Evolutionary conservation across 2,888 invertebrate genomes (phyloP).

Genomic region (Acleris laterana): DNA sequence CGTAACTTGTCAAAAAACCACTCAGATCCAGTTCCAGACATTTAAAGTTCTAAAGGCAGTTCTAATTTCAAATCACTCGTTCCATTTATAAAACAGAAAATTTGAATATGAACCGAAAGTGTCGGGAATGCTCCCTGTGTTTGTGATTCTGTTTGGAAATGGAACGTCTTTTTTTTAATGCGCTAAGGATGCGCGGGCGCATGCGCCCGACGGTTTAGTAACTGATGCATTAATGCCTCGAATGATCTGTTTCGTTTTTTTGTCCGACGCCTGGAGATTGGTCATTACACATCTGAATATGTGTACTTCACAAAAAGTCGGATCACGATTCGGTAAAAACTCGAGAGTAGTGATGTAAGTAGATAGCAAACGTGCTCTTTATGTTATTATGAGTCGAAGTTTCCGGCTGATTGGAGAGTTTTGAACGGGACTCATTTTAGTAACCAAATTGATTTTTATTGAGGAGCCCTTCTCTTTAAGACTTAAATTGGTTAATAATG

Average conservation of each 20-base stretch:
- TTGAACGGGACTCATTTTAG: slow-evolving; percentile 53
- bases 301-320: slow-evolving; percentile 76
- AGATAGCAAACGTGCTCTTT: slow-evolving; percentile 80
- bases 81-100: slow-evolving; percentile 71
- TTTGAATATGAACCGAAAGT: slow-evolving; percentile 74
- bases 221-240: slow-evolving; percentile 82
- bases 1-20: slow-evolving; percentile 45
- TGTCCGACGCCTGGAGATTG: slow-evolving; percentile 79
- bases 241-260: slow-evolving; percentile 70
- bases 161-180: slow-evolving; percentile 78
- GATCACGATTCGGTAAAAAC: slow-evolving; percentile 79
- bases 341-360: slow-evolving; percentile 74
- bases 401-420: slow-evolving; percentile 37
- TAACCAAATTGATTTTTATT: slow-evolving; percentile 73
- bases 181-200: slow-evolving; percentile 81
- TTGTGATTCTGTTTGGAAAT: slow-evolving; percentile 75
- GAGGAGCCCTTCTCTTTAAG: slow-evolving; percentile 13
- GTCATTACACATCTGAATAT: slow-evolving; percentile 83
- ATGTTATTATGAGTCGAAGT: slow-evolving; percentile 36
- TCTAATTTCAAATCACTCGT: slow-evolving; percentile 57
- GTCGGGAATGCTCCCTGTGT: slow-evolving; percentile 70
- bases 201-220: slow-evolving; percentile 82
- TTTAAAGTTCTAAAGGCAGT: slow-evolving; percentile 40
- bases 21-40: slow-evolving; percentile 50
- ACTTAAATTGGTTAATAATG: slow-evolving; percentile 35